Evolutionary conservation across 2,113 vertebrate genomes (phyloP), one percentile per base, ranked within the genome.

Genomic region (Fregata magnificens): DNA sequence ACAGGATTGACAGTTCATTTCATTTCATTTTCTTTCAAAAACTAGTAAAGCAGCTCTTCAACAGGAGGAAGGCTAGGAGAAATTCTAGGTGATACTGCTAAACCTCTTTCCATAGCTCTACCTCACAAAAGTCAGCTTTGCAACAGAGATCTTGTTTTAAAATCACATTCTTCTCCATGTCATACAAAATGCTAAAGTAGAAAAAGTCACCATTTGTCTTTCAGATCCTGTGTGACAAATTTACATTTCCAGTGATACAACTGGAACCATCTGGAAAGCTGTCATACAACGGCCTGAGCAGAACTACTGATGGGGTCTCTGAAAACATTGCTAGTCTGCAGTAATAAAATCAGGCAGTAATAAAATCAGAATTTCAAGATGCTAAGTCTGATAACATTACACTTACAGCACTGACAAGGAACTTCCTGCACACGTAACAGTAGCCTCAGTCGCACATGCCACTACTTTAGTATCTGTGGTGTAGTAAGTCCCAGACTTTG

Each of bases 241-340:
- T 32, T 55, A 47, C 0, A 0, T 47, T n/a, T 82, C 25, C 20
- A 59, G 25, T 55, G 32, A 65, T 14, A 79, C 0, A 4, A 66
- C 45, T 47, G 34, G 58, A 36, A 88, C 16, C 17, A 13, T 14
- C 18, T 56, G 40, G 19, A 92, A 82, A 65, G 11, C 10, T 61
- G 31, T 45, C 3, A 2, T 20, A 61, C 19, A 81, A 71, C 0
- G 2, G 44, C 69, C 45, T 52, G 50, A 73, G n/a, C 32, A 84
- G 32, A 88, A 77, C 29, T 53, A 29, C 12, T 69, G 34, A 58
- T 5, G 4, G 5, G 3, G 7, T 58, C 34, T 58, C 40, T 45
- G 32, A 69, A 92, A 63, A 61, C 17, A 59, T 28, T 50, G 16
- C 20, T 45, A 56, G 36, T 32, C 42, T 72, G 32, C n/a, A 59